Evolutionary conservation across 2,113 vertebrate species (phyloP).

Genomic region (Cricetomys ansorgei): DNA sequence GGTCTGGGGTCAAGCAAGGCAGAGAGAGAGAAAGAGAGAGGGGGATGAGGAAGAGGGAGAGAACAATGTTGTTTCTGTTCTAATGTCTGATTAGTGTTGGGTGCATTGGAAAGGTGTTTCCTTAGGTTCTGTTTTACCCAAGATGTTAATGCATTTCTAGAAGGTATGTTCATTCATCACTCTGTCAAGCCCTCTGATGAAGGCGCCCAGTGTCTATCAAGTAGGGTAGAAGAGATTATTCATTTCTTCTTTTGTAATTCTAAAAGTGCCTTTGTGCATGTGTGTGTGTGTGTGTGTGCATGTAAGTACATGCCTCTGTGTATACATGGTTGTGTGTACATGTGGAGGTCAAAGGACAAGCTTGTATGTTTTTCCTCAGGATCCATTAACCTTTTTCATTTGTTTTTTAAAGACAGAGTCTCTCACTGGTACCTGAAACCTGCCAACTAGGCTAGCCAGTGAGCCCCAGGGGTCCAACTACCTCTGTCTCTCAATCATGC

Average conservation of each 20-base stretch:
- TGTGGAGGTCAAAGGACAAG: neutral
- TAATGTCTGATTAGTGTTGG: neutral
- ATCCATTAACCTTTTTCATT: neutral
- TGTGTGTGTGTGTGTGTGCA: neutral
- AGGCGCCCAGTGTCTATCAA: neutral
- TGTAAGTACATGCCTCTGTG: neutral
- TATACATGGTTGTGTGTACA: neutral
- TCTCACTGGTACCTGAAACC: neutral
- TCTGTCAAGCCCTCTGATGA: neutral
- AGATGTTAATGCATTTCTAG: neutral
- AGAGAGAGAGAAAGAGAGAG: neutral
- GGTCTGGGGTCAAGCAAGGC: neutral
- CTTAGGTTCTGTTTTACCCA: neutral
- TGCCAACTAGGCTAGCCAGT: neutral
- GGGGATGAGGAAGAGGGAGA: neutral
- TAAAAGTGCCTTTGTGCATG: neutral
- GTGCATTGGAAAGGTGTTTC: neutral
- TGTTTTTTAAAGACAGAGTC: neutral
- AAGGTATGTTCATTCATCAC: neutral
- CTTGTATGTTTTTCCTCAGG: neutral
- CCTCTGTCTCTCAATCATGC: neutral
- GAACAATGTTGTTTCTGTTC: neutral
- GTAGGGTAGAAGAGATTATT: neutral
- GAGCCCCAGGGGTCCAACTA: neutral
- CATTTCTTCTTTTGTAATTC: neutral